Evolutionary conservation across 1,140 invertebrate species (phyloP).

Genomic region (Vanessa tameamea): DNA sequence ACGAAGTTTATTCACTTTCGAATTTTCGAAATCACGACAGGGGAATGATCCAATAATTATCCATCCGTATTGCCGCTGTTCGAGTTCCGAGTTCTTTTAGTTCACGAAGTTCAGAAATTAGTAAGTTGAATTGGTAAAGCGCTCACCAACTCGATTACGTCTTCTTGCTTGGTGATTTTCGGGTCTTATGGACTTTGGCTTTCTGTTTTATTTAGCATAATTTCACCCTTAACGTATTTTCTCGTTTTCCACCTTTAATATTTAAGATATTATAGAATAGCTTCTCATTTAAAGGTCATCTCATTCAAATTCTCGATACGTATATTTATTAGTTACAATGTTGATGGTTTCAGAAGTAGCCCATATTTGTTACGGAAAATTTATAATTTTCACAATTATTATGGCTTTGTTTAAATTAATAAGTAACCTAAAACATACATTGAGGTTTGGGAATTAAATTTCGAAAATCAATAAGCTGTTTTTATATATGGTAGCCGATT

Average conservation of each 20-base stretch:
- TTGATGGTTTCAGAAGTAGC: too few relatives aligned
- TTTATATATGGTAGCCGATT: too few relatives aligned
- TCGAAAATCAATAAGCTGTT: too few relatives aligned
- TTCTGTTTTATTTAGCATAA: slow-evolving; percentile 33
- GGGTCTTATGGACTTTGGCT: slow-evolving; percentile 22
- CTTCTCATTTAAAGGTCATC: neutral
- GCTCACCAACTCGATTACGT: slow-evolving; percentile 60
- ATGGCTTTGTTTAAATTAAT: too few relatives aligned
- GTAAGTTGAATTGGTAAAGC: slow-evolving; percentile 61
- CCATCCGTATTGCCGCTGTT: slow-evolving; percentile 41
- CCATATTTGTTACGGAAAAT: too few relatives aligned
- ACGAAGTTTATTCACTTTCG: slow-evolving; percentile 12
- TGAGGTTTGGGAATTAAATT: too few relatives aligned
- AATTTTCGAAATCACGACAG: slow-evolving; percentile 39
- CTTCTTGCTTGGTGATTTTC: slow-evolving; percentile 36
- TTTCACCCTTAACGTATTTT: slow-evolving; percentile 27
- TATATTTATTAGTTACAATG: neutral
- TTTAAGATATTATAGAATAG: neutral
- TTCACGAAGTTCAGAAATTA: slow-evolving; percentile 64
- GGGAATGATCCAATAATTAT: slow-evolving; percentile 63
- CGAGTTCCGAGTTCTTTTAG: slow-evolving; percentile 51
- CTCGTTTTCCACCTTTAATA: slow-evolving; percentile 9
- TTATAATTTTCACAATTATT: too few relatives aligned
- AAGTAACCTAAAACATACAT: too few relatives aligned
- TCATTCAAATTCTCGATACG: neutral